Evolutionary conservation across 2,888 invertebrate genomes (phyloP).

Genomic region (Tenthredo mesomela): DNA sequence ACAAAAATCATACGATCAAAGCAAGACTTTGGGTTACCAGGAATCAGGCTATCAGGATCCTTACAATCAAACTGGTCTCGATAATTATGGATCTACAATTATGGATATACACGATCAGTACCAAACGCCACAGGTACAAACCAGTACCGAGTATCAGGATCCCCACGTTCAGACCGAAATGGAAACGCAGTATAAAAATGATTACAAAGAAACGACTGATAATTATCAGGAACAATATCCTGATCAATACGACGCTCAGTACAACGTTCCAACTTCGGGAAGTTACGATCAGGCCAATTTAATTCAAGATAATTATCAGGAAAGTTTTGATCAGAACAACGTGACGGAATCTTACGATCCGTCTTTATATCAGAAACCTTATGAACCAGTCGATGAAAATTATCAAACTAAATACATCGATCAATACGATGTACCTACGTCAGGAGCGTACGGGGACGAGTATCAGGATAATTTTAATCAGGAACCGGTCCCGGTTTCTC

Average conservation of each 20-base stretch:
- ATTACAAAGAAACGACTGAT: conserved; percentile 47
- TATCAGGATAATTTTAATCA: conserved; percentile 60
- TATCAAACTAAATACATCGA: conserved; percentile 32
- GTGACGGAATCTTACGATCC: conserved; percentile 56
- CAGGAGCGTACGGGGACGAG: conserved; percentile 17
- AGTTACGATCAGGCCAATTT: conserved; percentile 57
- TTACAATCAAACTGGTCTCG: conserved; percentile 56
- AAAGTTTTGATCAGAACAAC: conserved; percentile 68
- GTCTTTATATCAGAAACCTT: conserved; percentile 61
- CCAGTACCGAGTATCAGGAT: conserved; percentile 64
- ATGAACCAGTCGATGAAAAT: conserved; percentile 51
- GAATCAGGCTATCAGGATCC: conserved; percentile 71
- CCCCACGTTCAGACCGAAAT: conserved; percentile 21
- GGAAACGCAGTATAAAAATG: conserved; percentile 31
- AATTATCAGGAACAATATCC: conserved; percentile 63
- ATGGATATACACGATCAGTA: conserved; percentile 27
- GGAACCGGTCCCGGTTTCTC: conserved; percentile 47
- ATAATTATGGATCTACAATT: conserved; percentile 43
- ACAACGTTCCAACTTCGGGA: conserved; percentile 47
- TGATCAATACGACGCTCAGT: conserved; percentile 58
- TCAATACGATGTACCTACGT: conserved; percentile 37
- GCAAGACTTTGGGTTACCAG: conserved; percentile 67
- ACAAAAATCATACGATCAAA: conserved; percentile 64
- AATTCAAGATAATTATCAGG: conserved; percentile 67
- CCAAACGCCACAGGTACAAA: conserved; percentile 45